Conservation (phyloP, 2,888 invertebrate species). For the Cremastinae sp. region DNA sequence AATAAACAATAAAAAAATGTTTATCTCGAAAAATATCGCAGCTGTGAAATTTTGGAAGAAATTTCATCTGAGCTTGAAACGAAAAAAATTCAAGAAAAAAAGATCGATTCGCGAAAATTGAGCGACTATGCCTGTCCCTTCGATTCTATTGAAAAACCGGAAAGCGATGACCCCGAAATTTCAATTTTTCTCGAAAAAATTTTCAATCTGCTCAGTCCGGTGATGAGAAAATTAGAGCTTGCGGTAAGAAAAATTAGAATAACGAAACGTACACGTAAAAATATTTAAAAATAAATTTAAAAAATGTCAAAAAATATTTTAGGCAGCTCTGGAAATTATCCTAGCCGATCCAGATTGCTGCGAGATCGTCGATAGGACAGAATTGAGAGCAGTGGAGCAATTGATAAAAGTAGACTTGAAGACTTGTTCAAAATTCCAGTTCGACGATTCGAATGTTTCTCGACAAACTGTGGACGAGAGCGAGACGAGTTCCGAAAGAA, state of each 20-base stretch:
- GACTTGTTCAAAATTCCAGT: no score
- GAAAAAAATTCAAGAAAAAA: not conserved
- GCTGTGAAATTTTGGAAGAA: slow-evolving; percentile 8
- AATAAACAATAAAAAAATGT: not conserved
- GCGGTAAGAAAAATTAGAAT: slow-evolving; percentile 32
- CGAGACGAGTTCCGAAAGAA: slow-evolving; percentile 18
- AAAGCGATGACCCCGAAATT: slow-evolving; percentile 41
- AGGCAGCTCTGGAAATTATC: slow-evolving; percentile 53
- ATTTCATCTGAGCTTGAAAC: not conserved
- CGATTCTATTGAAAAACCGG: slow-evolving; percentile 30
- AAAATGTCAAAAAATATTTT: not conserved
- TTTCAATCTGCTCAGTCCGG: slow-evolving; percentile 35
- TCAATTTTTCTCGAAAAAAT: slow-evolving; percentile 53
- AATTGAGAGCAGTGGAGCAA: slow-evolving; percentile 25
- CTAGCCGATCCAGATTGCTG: slow-evolving; percentile 30
- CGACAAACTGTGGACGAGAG: slow-evolving; percentile 24
- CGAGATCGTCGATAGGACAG: slow-evolving; percentile 20
- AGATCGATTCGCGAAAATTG: not conserved
- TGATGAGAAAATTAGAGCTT: slow-evolving; percentile 51
- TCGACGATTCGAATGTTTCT: not conserved
- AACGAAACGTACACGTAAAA: not conserved
- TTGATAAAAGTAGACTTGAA: not conserved
- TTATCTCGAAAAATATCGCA: not conserved
- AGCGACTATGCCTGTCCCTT: slow-evolving; percentile 32
- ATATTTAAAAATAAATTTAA: not conserved